Evolutionary conservation across 2,113 vertebrate genomes (phyloP).

Genomic region (Arenaria interpres): DNA sequence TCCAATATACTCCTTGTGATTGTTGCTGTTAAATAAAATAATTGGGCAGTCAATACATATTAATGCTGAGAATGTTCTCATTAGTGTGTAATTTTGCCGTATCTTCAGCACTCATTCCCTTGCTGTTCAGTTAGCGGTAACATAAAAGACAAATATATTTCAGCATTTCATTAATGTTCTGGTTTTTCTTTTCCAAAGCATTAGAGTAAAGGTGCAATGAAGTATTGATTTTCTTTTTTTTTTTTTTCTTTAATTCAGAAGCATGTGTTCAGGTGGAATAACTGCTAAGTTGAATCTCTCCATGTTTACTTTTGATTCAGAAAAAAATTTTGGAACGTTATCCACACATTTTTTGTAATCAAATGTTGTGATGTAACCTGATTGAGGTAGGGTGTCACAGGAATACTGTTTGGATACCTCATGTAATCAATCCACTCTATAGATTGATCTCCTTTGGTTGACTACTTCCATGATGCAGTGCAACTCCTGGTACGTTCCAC

Average conservation of each 20-base stretch:
- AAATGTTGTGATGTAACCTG: not conserved
- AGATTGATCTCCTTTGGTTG: not conserved
- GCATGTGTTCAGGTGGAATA: not conserved
- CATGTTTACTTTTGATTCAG: not conserved
- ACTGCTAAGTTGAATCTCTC: not conserved
- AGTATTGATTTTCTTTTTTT: not conserved
- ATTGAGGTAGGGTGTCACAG: not conserved
- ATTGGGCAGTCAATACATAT: not conserved
- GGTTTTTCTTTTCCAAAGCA: not conserved
- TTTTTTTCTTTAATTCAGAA: not conserved
- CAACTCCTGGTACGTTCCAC: not conserved
- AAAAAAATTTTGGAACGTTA: not conserved
- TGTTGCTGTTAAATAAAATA: not conserved
- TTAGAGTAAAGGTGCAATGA: not conserved
- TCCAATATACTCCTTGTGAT: not conserved
- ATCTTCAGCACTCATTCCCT: not conserved
- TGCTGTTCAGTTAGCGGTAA: not conserved
- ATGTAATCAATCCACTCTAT: not conserved
- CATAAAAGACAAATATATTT: not conserved
- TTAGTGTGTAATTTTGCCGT: not conserved
- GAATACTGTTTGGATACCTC: accelerated
- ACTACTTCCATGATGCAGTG: accelerated
- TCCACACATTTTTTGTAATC: not conserved
- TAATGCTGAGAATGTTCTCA: not conserved
- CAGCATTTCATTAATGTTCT: not conserved